Conservation (phyloP, 1,140 invertebrate species). For the Lethrus apterus region DNA sequence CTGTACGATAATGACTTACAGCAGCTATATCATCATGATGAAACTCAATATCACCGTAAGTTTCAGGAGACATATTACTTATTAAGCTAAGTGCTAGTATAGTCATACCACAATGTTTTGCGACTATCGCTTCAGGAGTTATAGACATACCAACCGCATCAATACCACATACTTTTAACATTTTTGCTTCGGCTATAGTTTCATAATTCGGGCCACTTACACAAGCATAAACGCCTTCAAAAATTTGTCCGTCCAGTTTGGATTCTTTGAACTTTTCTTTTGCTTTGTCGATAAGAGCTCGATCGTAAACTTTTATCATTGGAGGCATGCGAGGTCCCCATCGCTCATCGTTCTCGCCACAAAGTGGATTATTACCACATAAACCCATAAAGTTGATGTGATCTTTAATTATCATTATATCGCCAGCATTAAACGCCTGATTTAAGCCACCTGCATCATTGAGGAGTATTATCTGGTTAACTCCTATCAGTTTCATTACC, state of each 20-base stretch:
- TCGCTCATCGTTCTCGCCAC: constrained; percentile 85
- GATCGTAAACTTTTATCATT: constrained; percentile 80
- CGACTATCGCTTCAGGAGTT: constrained; percentile 77
- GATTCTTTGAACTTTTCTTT: constrained; percentile 62
- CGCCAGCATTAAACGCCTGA: constrained; percentile 75
- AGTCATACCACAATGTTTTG: constrained; percentile 79
- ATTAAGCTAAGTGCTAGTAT: constrained; percentile 86
- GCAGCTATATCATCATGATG: too few relatives aligned
- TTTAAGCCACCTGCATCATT: constrained; percentile 95
- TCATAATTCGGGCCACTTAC: constrained; percentile 88
- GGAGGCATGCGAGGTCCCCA: constrained; percentile 85
- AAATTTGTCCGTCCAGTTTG: constrained; percentile 59
- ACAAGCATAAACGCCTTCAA: constrained; percentile 85
- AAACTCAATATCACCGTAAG: too few relatives aligned
- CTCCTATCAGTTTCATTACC: constrained; percentile 87
- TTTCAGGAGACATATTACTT: constrained; percentile 75
- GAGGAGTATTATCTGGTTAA: constrained; percentile 78
- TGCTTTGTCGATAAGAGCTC: constrained; percentile 60
- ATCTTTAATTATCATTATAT: constrained; percentile 94
- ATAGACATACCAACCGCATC: constrained; percentile 94
- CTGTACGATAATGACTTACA: too few relatives aligned
- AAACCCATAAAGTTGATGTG: constrained; percentile 91
- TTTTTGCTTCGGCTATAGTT: constrained; percentile 80
- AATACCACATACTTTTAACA: constrained; percentile 72
- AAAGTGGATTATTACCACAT: constrained; percentile 81